phyloP scores from a whole-genome alignment of 1,140 invertebrate genomes.

The Atta texana region DNA sequence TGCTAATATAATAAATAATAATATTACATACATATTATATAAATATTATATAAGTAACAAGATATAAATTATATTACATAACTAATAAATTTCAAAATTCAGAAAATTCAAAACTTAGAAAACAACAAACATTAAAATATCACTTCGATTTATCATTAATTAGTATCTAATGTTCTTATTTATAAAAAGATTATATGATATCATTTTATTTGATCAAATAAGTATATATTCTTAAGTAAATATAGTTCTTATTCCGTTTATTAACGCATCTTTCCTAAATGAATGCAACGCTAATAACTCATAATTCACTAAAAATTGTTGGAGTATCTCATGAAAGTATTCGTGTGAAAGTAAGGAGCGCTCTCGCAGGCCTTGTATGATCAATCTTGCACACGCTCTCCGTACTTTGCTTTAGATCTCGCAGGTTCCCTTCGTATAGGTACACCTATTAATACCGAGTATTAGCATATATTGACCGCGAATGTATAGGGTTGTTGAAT shows the following conservation, averaged over 20 bases:
- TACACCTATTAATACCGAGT: constrained; percentile 65
- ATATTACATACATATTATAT: too few species aligned
- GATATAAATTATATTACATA: not conserved
- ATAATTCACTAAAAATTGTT: constrained; percentile 4
- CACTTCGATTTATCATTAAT: not conserved
- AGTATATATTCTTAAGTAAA: not conserved
- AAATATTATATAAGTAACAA: too few species aligned
- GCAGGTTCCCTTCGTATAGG: constrained; percentile 8
- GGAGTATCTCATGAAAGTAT: not conserved
- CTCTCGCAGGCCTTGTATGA: not conserved
- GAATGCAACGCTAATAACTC: constrained; percentile 7
- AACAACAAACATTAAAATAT: not conserved
- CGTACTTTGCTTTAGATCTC: constrained; percentile 37
- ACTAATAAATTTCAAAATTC: not conserved
- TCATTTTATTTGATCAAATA: not conserved
- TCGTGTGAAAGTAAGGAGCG: constrained; percentile 7
- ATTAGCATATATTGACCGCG: constrained; percentile 76
- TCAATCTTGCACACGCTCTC: constrained; percentile 43
- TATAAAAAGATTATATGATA: not conserved
- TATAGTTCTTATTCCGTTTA: not conserved
- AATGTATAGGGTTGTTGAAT: constrained; percentile 64
- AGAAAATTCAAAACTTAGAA: not conserved
- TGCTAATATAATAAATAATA: not conserved
- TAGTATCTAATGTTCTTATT: not conserved
- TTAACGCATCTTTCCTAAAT: not conserved